These are phyloP conservation scores for Notechis scutatus DNA, from an alignment of 2,113 vertebrate species.

Conservation along the genomic window DNA sequence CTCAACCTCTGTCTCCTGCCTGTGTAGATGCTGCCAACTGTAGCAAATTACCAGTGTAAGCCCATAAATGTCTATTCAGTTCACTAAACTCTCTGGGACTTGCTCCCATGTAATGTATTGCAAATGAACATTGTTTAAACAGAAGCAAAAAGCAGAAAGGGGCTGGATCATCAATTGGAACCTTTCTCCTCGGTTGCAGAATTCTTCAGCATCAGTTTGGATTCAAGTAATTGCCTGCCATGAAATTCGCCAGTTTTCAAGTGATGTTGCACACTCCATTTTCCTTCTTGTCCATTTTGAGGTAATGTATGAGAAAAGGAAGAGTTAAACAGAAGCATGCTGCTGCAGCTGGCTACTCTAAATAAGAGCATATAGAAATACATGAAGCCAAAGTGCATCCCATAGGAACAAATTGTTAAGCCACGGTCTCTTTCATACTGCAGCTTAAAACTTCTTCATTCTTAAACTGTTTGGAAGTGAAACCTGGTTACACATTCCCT, in stretches of 20 bases:
- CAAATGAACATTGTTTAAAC: not conserved
- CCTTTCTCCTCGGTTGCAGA: not conserved
- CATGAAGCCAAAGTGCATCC: not conserved
- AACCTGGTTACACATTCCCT: not conserved
- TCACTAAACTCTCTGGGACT: not conserved
- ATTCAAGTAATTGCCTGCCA: not conserved
- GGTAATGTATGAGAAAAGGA: not conserved
- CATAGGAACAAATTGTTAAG: not conserved
- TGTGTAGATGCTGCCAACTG: not conserved
- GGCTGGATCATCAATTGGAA: not conserved
- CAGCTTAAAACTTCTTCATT: not conserved
- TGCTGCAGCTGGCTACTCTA: not conserved
- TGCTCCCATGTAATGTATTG: not conserved
- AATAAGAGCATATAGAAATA: not conserved
- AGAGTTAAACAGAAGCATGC: not conserved
- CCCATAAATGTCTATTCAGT: not conserved
- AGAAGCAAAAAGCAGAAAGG: not conserved
- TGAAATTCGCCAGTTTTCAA: not conserved
- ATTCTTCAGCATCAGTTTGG: not conserved
- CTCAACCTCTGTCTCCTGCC: not conserved
- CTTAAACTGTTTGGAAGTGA: not conserved
- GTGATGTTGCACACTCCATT: not conserved
- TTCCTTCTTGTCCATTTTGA: not conserved
- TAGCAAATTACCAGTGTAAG: constrained; percentile 1
- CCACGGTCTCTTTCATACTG: not conserved